Evolutionary conservation across 2,113 vertebrate species (phyloP).

Genomic region (Ginglymostoma cirratum): DNA sequence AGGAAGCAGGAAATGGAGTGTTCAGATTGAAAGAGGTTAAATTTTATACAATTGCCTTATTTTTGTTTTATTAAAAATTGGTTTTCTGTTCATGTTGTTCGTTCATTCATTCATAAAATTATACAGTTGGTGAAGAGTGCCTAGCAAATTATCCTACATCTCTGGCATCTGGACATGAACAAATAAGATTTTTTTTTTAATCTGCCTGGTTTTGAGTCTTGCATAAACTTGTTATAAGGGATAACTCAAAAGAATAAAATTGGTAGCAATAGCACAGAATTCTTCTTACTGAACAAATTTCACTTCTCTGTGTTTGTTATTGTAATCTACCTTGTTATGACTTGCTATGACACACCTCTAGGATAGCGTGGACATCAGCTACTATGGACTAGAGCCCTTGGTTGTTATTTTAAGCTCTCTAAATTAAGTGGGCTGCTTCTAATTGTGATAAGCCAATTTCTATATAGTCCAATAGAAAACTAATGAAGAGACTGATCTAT

Average conservation of each 20-base stretch:
- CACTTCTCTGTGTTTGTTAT: neutral
- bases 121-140: neutral
- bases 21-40: neutral
- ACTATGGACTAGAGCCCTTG: too few relatives aligned
- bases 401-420: neutral
- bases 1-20: neutral
- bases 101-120: neutral
- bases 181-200: neutral
- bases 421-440: neutral
- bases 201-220: neutral
- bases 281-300: neutral
- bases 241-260: neutral
- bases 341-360: too few relatives aligned
- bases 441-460: neutral
- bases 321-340: too few relatives aligned
- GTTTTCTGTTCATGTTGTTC: neutral
- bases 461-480: neutral
- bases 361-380: too few relatives aligned
- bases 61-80: slow-evolving; percentile 33
- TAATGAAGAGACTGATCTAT: neutral
- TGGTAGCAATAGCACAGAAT: neutral
- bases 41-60: slow-evolving; percentile 28
- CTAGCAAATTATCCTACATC: too few relatives aligned
- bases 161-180: neutral
- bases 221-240: neutral